A percentile compares a stretch with the other conserved stretches of the same genome.
Conservation (phyloP, 2,888 invertebrate genomes). For the Campoplex nolae region DNA sequence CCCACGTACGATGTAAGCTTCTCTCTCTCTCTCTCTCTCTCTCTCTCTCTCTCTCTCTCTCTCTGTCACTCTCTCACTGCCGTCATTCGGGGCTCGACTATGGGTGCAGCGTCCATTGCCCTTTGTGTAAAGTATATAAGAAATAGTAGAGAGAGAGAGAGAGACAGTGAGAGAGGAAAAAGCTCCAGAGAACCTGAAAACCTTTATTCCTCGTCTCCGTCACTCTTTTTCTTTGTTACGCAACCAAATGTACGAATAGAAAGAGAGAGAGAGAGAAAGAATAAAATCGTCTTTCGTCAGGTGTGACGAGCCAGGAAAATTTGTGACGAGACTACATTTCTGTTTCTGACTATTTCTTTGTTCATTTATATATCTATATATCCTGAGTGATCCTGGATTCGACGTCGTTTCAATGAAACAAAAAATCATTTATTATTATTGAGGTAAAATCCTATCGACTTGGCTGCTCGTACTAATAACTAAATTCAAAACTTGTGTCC, state of each 20-base stretch:
- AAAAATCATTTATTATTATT: background rate
- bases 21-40: slow-evolving; percentile 7
- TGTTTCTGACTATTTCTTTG: background rate
- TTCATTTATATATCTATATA: background rate
- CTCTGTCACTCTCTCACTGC: background rate
- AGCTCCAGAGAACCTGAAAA: slow-evolving; percentile 49
- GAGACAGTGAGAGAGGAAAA: slow-evolving; percentile 32
- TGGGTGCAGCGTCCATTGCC: slow-evolving; percentile 64
- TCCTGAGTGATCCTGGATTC: background rate
- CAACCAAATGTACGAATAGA: slow-evolving; percentile 30
- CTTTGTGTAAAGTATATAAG: slow-evolving; percentile 59
- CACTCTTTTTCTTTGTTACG: slow-evolving; percentile 25
- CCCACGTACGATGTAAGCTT: slow-evolving; percentile 34
- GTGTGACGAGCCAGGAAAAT: slow-evolving; percentile 61
- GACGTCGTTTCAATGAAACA: background rate
- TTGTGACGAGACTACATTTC: slow-evolving; percentile 28
- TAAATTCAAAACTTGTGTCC: too few relatives aligned
- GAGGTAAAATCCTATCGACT: too few relatives aligned
- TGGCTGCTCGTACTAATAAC: too few relatives aligned
- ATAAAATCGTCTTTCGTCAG: slow-evolving; percentile 63
- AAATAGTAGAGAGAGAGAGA: slow-evolving; percentile 36
- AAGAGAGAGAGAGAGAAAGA: background rate
- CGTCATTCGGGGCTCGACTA: slow-evolving; percentile 29
- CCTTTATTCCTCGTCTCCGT: slow-evolving; percentile 42
- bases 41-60: background rate